phyloP scores from a whole-genome alignment of 2,797 vertebrate genomes.

The Neopelma chrysocephalum region DNA sequence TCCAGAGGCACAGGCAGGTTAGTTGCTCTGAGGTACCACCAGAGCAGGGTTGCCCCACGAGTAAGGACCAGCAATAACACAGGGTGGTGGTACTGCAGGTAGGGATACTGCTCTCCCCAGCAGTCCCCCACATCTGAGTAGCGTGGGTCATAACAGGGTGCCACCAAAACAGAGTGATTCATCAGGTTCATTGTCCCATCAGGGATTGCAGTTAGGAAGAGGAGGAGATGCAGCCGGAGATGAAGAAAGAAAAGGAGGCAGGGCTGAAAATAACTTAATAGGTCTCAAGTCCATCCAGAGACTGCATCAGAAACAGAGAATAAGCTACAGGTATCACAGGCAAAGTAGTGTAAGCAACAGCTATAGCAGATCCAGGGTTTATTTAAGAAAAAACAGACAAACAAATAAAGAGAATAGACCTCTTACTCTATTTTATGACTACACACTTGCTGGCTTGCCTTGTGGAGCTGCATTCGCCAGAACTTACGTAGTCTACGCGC shows the following conservation, averaged over 20 bases:
- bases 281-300: neutral
- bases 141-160: neutral
- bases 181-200: too few relatives aligned
- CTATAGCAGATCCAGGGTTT: neutral
- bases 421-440: neutral
- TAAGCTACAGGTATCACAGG: neutral
- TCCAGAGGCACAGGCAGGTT: neutral
- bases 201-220: neutral
- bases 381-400: neutral
- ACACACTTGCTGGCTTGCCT: neutral
- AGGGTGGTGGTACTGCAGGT: neutral
- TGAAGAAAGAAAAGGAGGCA: neutral
- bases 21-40: neutral
- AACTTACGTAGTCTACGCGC: neutral
- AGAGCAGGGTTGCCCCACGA: neutral
- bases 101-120: neutral
- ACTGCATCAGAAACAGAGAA: neutral
- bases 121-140: fast-evolving
- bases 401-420: neutral
- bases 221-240: neutral
- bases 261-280: neutral
- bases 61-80: neutral
- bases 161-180: neutral
- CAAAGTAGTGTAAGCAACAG: neutral
- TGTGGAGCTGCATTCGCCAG: neutral